Base-by-base conservation (phyloP, 2,113 vertebrate species). In the Seriola rivoliana region DNA sequence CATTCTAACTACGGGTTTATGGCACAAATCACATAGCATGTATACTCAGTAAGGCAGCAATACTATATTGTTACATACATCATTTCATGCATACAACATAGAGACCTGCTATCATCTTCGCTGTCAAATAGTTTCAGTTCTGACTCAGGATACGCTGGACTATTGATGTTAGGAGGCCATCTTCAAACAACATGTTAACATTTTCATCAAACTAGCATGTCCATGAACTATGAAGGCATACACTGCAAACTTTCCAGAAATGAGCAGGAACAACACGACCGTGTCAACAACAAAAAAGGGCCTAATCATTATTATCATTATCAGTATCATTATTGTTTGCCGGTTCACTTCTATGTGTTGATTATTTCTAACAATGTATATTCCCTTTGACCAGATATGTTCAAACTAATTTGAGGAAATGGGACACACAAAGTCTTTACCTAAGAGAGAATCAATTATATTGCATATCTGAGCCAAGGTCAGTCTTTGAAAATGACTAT, bases 401-500 rank as follows among this genome's bases (percentile, higher is more conserved):
- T 42, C 34, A 29, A 3, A 21, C 29, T 36, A 34, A 70, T 57
- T 50, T 54, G 8, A 8, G 13, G 38, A 65, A 65, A 71, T n/a
- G 12, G 48, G 32, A 71, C 25, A 74, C 12, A 73, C 9, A 40
- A 32, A 21, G 4, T 8, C 5, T 81, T 69, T 75, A 73, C 16
- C 29, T 67, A 19, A 6, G 21, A 71, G n/a, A 80, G 16, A 8
- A n/a, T 32, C 29, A 65, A 12, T 58, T 50, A 29, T 64, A 62
- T 55, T 25, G 3, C 46, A 54, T 54, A 54, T 57, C 13, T 60
- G 17, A 75, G 60, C 52, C 70, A 63, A 34, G 44, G 76, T 80
- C 38, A 70, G 59, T 29, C 21, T 59, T 42, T 42, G 19, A 75
- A 80, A 81, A 82, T 40, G 25, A 13, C 42, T 79, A 8, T 40